Percentiles rank a stretch among this genome's conserved stretches.
These are phyloP conservation scores for Okapia johnstoni DNA, from an alignment of 2,113 vertebrate genomes.

Conservation along the genomic window DNA sequence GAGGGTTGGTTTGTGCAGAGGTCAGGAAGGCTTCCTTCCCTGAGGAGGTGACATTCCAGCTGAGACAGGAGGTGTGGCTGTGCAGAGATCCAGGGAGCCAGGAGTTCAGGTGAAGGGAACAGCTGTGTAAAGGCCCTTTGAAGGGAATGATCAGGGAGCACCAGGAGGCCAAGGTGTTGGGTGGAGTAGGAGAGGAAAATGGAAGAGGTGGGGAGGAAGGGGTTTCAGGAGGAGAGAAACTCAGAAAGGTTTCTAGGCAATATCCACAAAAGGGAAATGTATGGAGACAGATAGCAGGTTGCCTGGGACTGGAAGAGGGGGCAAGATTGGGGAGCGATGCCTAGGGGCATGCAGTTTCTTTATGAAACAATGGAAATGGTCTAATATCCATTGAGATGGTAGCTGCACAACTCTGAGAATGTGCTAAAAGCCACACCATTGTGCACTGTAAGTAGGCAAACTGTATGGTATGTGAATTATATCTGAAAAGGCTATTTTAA, in stretches of 20 bases:
- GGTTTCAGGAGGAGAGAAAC: background rate
- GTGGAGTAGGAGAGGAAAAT: background rate
- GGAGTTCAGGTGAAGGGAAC: background rate
- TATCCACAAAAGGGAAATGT: background rate
- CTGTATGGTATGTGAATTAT: background rate
- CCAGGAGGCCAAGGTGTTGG: background rate
- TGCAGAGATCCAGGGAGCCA: background rate
- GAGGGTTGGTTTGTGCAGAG: background rate
- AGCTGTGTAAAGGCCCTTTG: background rate
- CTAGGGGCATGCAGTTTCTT: background rate
- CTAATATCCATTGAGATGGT: background rate
- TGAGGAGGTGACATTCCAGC: background rate
- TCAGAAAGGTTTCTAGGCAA: background rate
- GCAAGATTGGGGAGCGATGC: background rate
- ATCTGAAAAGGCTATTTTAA: background rate
- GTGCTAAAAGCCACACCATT: background rate
- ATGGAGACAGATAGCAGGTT: background rate
- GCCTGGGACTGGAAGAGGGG: no score
- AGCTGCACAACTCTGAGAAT: background rate
- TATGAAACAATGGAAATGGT: background rate
- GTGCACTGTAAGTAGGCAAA: background rate
- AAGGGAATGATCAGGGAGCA: no score
- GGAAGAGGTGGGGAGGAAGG: background rate
- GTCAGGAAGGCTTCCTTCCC: background rate
- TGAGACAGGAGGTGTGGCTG: background rate